Conservation (phyloP, 2,113 vertebrate genomes). For the Holacanthus passer region DNA sequence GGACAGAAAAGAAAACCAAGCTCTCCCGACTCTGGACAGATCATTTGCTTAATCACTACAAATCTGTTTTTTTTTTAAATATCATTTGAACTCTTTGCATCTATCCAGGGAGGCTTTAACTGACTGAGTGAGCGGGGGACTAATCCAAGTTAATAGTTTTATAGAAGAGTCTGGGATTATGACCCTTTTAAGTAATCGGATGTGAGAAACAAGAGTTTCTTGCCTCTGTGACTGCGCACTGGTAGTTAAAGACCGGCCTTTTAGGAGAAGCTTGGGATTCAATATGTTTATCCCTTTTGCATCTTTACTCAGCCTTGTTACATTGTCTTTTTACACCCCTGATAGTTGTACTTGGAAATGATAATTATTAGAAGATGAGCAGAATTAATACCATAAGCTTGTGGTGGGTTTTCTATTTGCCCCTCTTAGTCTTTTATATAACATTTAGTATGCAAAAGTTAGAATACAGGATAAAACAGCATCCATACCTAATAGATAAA, state of each 20-base stretch:
- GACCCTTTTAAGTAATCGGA: slow-evolving; percentile 34
- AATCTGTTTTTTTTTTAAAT: neutral
- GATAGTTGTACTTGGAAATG: neutral
- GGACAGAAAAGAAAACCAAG: neutral
- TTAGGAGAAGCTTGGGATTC: slow-evolving; percentile 18
- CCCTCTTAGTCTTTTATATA: neutral
- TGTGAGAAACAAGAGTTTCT: slow-evolving; percentile 8
- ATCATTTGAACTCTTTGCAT: neutral
- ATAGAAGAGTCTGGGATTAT: slow-evolving; percentile 5
- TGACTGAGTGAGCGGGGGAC: neutral
- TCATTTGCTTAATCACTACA: neutral
- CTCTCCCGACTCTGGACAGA: neutral
- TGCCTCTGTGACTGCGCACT: neutral
- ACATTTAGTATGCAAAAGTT: neutral
- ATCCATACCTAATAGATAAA: slow-evolving; percentile 39
- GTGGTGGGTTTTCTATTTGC: neutral
- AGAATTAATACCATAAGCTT: neutral
- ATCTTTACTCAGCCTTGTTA: neutral
- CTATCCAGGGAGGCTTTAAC: neutral
- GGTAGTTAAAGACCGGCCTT: slow-evolving; percentile 26
- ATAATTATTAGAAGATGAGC: neutral
- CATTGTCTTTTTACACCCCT: neutral
- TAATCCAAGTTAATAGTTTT: slow-evolving; percentile 24
- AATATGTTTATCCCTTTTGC: slow-evolving; percentile 10
- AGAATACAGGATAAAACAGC: neutral